phyloP scores from a whole-genome alignment of 2,113 vertebrate species.

The Rhea pennata region DNA sequence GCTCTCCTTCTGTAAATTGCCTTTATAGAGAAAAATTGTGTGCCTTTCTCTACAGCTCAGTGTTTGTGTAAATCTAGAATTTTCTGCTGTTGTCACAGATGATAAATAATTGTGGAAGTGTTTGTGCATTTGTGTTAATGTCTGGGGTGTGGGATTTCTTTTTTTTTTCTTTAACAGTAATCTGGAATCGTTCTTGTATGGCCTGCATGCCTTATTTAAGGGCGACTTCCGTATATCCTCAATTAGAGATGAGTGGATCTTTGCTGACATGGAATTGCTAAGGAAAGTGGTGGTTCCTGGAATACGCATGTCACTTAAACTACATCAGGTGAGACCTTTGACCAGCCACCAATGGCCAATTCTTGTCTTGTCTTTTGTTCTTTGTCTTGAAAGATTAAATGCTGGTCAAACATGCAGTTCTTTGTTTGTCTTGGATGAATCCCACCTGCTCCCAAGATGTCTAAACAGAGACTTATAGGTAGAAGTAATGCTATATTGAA shows the following conservation, averaged over 20 bases:
- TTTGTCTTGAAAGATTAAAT: not conserved
- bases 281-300: constrained; percentile 98
- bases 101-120: not conserved
- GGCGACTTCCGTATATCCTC: constrained; percentile 99
- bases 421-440: not conserved
- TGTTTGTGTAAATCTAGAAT: not conserved
- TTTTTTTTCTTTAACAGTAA: constrained; percentile 81
- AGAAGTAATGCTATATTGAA: not conserved
- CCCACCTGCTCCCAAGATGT: no score
- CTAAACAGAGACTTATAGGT: not conserved
- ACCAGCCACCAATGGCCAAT: no score
- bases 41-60: not conserved
- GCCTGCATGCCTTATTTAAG: constrained; percentile 96
- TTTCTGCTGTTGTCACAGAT: not conserved
- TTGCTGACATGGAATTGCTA: constrained; percentile 97
- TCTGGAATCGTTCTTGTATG: constrained; percentile 97
- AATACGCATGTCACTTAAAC: constrained; percentile 97
- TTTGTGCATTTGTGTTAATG: not conserved
- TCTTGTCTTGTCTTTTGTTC: not conserved
- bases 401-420: not conserved
- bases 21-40: not conserved
- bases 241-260: constrained; percentile 97
- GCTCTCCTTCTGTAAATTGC: not conserved
- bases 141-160: not conserved
- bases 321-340: constrained; percentile 89